Evolutionary conservation across 2,797 vertebrate genomes (phyloP), one percentile per base, ranked within the genome.

Genomic region (Diplodus puntazzo): DNA sequence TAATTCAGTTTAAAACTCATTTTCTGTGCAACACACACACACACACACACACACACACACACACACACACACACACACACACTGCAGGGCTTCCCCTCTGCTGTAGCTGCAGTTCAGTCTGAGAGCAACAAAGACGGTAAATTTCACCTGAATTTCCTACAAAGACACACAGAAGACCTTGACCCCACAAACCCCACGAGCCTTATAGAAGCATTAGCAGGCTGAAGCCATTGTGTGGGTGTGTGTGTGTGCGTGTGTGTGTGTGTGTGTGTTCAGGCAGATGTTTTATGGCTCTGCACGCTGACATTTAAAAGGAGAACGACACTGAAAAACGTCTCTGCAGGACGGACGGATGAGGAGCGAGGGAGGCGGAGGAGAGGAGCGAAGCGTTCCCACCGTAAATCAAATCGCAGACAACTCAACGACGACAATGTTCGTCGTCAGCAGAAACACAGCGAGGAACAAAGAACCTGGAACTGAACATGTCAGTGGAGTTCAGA

Each of bases 301-400:
- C 72, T 73, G 84, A 88, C 87, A 55, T 82, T 82, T 77, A 87
- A 83, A 85, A 83, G 75, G 21, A 85, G 68, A 57, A 60, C 62
- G 82, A 94, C 88, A 91, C 92, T 94, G 83, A 90, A 93, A 94
- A 94, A 94, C 92, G 91, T 90, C 92, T 94, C 69, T 86, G 93
- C 94, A 93, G 94, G 93, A 95, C 93, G 91, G 90, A 84, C 88
- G 88, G 91, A 90, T 92, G 81, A 86, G 73, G 77, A 75, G 59
- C 20, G 4, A 80, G 89, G 72, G 80, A 80, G 65, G 42, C 46
- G 57, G 71, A 49, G 68, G 53, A 30, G 55, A 61, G 57, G 59
- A 61, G 54, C 54, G 63, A 18, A 75, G 68, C 2, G 13, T 87
- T 88, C 87, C 67, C 83, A 88, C 77, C 57, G 21, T 86, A 73